These are phyloP conservation scores for Lumbricus terrestris DNA, from an alignment of 2,888 invertebrate species.

Conservation along the genomic window DNA sequence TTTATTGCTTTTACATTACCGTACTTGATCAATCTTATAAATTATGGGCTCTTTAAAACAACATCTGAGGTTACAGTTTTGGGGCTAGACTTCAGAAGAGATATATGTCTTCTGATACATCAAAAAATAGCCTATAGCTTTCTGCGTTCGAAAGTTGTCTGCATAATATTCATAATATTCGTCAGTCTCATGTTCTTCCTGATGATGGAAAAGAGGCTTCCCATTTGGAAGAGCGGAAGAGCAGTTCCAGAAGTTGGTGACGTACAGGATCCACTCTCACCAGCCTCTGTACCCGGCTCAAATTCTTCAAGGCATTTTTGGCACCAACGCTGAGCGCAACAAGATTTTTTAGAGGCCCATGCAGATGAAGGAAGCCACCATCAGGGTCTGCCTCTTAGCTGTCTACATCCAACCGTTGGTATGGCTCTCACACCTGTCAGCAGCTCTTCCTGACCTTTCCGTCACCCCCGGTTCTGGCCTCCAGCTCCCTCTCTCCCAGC, in stretches of 20 bases:
- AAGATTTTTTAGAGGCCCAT: background rate
- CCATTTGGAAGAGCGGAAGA: no score
- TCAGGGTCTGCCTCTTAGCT: background rate
- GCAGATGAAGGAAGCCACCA: no score
- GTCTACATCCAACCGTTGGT: background rate
- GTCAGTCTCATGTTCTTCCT: no score
- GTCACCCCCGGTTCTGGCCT: background rate
- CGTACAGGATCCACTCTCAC: no score
- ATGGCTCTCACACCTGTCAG: background rate
- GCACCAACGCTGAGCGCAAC: background rate
- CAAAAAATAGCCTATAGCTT: background rate
- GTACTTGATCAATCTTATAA: background rate
- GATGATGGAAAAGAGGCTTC: no score
- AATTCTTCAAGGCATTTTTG: background rate
- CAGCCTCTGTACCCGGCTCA: no score
- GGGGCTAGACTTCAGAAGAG: background rate
- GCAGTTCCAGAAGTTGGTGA: no score
- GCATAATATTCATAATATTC: no score
- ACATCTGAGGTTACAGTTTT: background rate
- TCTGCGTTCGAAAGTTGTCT: no score
- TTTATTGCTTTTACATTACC: no score
- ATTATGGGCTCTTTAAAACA: background rate
- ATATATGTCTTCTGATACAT: background rate
- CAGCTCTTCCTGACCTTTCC: background rate
- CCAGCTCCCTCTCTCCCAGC: no score